Evolutionary conservation across 2,113 vertebrate genomes (phyloP).

Genomic region (Puntigrus tetrazona): DNA sequence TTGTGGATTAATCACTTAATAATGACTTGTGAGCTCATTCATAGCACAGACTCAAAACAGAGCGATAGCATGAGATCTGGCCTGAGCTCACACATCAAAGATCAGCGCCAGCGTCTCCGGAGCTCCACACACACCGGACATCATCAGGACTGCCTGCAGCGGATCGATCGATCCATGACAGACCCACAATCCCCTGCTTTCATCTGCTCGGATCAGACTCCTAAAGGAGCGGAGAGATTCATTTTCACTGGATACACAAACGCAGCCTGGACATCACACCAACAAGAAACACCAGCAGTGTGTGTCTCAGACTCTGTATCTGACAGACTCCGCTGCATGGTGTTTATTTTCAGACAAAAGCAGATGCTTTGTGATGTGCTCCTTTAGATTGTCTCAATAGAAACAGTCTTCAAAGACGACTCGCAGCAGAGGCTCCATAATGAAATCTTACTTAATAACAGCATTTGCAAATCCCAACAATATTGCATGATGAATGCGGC

Average conservation of each 20-base stretch:
- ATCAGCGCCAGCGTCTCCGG: background rate
- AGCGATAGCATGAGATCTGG: background rate
- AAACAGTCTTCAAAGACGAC: background rate
- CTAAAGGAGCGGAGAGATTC: background rate
- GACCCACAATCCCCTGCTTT: conserved; percentile 7
- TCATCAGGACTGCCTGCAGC: conserved; percentile 21
- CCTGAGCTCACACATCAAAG: conserved; percentile 21
- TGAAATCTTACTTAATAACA: conserved; percentile 4
- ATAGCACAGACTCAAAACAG: too few species aligned
- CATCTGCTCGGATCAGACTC: background rate
- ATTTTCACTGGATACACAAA: background rate
- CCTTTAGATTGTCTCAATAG: background rate
- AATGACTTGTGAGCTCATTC: background rate
- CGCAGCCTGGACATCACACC: background rate
- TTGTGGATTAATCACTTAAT: background rate
- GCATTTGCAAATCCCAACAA: conserved; percentile 14
- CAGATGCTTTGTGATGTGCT: background rate
- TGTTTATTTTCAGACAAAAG: background rate
- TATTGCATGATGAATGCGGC: background rate
- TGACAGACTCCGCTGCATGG: background rate
- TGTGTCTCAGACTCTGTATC: background rate
- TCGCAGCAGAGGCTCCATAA: background rate
- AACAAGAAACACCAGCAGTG: background rate
- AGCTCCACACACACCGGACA: conserved; percentile 30
- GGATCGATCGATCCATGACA: conserved; percentile 1